phyloP scores from a whole-genome alignment of 2,888 invertebrate genomes.

The Leucophenga maculata region DNA sequence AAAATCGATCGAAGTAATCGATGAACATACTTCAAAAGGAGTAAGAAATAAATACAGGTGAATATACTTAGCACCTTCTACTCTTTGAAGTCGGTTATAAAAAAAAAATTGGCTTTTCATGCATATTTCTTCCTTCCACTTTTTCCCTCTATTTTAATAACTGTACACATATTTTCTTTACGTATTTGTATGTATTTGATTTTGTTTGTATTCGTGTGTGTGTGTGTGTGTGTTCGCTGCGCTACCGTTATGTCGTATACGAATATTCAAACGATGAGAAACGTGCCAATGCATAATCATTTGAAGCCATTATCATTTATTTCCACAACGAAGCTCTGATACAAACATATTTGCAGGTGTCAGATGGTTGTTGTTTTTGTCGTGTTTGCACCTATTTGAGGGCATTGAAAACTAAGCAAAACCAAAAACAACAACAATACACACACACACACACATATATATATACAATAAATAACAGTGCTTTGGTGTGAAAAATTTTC shows the following conservation, averaged over 20 bases:
- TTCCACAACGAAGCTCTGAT: conserved; percentile 33
- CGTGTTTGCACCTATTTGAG: conserved; percentile 1
- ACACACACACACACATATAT: too few species aligned
- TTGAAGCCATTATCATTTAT: conserved; percentile 65
- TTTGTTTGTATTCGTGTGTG: conserved; percentile 27
- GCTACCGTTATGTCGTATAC: conserved; percentile 30
- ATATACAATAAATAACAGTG: too few species aligned
- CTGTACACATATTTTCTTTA: too few species aligned
- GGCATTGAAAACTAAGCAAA: conserved; percentile 12
- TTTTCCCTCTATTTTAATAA: too few species aligned
- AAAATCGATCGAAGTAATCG: too few species aligned
- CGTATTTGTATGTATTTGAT: neutral
- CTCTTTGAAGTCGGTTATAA: too few species aligned
- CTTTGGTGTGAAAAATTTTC: too few species aligned
- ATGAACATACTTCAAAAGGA: too few species aligned
- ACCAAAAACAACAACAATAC: conserved; percentile 1
- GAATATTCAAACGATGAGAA: conserved; percentile 56
- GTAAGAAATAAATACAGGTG: too few species aligned
- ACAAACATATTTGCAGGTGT: conserved; percentile 20
- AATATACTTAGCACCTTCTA: too few species aligned
- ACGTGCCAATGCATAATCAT: conserved; percentile 70
- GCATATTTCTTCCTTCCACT: too few species aligned
- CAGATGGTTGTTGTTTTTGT: conserved; percentile 8
- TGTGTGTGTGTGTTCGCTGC: conserved; percentile 8
- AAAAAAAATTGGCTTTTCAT: too few species aligned